Base-by-base conservation (phyloP, 2,797 vertebrate genomes). In the Chelon auratus region DNA sequence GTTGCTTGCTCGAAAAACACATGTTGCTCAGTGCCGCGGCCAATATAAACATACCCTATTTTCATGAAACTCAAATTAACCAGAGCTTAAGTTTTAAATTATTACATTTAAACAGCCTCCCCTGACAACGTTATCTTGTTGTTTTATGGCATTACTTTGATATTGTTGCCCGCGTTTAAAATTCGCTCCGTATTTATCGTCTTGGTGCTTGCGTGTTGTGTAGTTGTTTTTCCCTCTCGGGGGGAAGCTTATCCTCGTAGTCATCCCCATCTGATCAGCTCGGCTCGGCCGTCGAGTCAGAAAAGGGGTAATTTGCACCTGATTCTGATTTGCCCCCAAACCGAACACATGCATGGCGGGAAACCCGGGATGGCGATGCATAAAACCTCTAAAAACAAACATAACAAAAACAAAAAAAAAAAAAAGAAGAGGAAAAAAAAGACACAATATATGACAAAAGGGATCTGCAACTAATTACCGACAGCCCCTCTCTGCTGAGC, bases 251-350 rank as follows among this genome's bases (percentile, higher is more conserved):
- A 69, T 77, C 55, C 59, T 80, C 57, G 60, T 48, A 58, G 55
- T 77, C 72, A 75, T 82, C 54, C 73, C 69, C 51, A 54, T 87
- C 76, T 80, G 78, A 82, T 79, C 64, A 71, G 36, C 52, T 77
- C 74, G 24, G 24, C 24, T 78, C 30, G 30, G 30, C 7, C 80
- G 72, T 83, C 43, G 67, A 81, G 81, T 79, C 67, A 78, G 68
- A 86, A 88, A 85, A 73, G 62, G 76, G 60, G 59, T 71, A 37
- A 51, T 85, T 83, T 79, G 73, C 85, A 89, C 84, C 78, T 86
- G 87, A 91, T 84, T 86, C 58, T 64, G 52, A 88, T 91, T 91
- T 90, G 60, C 24, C 68, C 55, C 42, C 33, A 73, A 87, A 77
- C 30, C 26, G 9, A 90, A 87, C 72, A 87, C 66, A 85, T 79